Conservation (phyloP, 2,888 invertebrate species). For the Lepidochitona cinerea region DNA sequence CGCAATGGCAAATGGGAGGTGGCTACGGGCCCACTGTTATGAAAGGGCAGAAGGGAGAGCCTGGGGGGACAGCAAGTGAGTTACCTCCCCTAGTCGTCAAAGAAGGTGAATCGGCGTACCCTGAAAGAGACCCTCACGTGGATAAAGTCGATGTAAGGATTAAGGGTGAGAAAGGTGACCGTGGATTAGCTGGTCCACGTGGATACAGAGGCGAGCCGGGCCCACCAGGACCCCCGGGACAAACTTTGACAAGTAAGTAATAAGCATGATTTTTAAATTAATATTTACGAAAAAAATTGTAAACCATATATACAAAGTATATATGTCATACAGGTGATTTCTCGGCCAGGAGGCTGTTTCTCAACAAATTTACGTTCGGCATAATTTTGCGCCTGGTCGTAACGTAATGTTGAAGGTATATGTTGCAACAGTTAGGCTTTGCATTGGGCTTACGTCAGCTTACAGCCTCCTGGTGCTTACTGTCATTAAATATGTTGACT, state of each 20-base stretch:
- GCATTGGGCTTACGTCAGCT: no score
- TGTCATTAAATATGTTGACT: no score
- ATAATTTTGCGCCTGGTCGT: no score
- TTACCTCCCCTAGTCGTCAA: background rate
- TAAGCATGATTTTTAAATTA: background rate
- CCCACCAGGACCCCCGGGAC: background rate
- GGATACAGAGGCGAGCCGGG: background rate
- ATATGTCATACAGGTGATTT: background rate
- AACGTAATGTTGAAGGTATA: no score
- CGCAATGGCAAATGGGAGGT: background rate
- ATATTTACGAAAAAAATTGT: background rate
- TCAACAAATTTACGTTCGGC: background rate
- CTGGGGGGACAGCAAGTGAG: background rate
- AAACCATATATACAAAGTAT: background rate
- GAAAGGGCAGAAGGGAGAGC: slow-evolving; percentile 5
- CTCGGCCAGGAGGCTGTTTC: background rate
- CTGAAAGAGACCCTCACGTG: background rate
- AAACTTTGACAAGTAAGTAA: background rate
- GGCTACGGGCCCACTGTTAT: background rate
- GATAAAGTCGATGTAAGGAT: background rate
- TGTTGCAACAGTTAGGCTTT: background rate
- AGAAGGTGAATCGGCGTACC: background rate
- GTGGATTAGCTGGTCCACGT: background rate
- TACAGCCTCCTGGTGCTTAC: no score
- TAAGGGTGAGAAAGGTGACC: background rate